Evolutionary conservation across 2,888 invertebrate genomes (phyloP).

Genomic region (Hanleya hanleyi): DNA sequence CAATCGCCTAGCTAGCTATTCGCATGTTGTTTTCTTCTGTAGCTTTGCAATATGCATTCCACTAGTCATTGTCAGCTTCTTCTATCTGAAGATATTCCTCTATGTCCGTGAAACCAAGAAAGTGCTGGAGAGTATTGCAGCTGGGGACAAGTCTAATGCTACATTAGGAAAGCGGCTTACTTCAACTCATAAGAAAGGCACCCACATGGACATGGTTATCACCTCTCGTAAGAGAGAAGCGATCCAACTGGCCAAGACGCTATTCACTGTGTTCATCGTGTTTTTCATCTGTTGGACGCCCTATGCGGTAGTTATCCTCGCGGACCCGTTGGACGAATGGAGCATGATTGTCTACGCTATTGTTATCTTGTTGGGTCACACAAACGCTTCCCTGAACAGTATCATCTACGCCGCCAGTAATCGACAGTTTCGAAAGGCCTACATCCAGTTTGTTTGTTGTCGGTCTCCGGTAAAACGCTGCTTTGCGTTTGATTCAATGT

Average conservation of each 20-base stretch:
- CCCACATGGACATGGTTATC: background rate
- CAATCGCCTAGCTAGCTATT: background rate
- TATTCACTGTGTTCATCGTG: background rate
- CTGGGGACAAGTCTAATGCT: background rate
- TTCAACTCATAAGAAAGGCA: background rate
- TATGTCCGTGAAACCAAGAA: background rate
- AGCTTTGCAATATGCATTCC: background rate
- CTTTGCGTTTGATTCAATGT: too few species aligned
- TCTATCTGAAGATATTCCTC: constrained; percentile 1
- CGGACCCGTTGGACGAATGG: background rate
- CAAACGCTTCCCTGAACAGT: background rate
- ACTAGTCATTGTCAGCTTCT: background rate
- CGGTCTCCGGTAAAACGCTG: too few species aligned
- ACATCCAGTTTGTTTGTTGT: background rate
- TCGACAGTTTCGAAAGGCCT: background rate
- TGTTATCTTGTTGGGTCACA: background rate
- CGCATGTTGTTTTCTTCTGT: background rate
- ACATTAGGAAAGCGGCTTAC: background rate
- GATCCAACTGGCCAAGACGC: background rate
- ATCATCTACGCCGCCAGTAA: constrained; percentile 5
- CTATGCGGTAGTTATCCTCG: background rate
- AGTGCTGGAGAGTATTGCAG: background rate
- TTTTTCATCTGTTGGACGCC: constrained; percentile 4
- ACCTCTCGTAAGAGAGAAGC: background rate
- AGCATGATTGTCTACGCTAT: background rate